phyloP scores from a whole-genome alignment of 1,140 invertebrate genomes.

The Aricia agestis region DNA sequence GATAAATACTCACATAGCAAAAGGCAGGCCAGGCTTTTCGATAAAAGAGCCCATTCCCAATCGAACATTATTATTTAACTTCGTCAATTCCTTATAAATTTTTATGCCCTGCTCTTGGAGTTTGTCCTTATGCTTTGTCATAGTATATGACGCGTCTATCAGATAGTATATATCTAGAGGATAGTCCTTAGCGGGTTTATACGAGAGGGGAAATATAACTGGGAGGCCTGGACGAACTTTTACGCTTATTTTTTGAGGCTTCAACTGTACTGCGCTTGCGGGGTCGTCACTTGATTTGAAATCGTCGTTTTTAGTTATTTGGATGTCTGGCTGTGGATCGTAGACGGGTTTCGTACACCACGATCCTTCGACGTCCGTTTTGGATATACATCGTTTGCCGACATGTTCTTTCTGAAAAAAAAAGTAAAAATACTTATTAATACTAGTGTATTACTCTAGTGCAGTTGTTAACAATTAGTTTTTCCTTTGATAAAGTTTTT shows the following conservation, averaged over 20 bases:
- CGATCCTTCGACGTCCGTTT: constrained; percentile 15
- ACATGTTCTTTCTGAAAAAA: constrained; percentile 33
- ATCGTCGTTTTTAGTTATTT: constrained; percentile 16
- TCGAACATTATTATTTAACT: constrained; percentile 87
- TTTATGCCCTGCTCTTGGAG: constrained; percentile 81
- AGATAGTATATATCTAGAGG: constrained; percentile 93
- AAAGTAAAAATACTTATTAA: no score
- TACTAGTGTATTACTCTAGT: no score
- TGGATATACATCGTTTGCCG: constrained; percentile 32
- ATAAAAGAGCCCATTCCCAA: constrained; percentile 93
- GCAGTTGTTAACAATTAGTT: no score
- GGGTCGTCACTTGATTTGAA: constrained; percentile 30
- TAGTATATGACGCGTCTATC: constrained; percentile 90
- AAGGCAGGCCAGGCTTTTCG: constrained; percentile 90
- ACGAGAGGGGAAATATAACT: constrained; percentile 47
- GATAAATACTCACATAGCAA: constrained; percentile 75
- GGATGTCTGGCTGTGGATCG: constrained; percentile 24
- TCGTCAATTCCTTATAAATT: constrained; percentile 81
- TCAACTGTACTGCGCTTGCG: constrained; percentile 39
- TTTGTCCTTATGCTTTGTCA: constrained; percentile 84
- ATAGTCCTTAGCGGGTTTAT: constrained; percentile 84
- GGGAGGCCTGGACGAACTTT: constrained; percentile 41
- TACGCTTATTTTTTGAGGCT: constrained; percentile 46
- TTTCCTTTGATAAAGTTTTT: no score
- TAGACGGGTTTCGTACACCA: constrained; percentile 40